Base-by-base conservation (phyloP, 92 coral and sea anemone species). In the Parazoanthus darwini region DNA sequence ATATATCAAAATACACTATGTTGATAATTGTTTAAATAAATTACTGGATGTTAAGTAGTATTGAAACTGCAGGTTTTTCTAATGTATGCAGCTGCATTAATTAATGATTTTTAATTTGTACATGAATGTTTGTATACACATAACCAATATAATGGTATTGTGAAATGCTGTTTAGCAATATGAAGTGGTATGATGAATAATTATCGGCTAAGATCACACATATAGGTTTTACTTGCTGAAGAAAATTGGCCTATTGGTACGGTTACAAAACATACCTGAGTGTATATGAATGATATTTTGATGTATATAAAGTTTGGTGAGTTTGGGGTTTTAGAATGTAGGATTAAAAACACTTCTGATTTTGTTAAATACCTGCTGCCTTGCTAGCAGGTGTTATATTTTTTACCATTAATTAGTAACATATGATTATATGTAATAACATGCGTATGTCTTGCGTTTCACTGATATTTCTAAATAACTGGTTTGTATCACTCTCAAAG, bases 61-160 rank as follows among this genome's bases (percentile, higher is more conserved):
- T 78, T 65, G 18, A n/a, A 8, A 42, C 76, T 76, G n/a, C 76
- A 39, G 25, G n/a, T n/a, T 44, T 68, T 68, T 3, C 39, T 25
- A 25, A 38, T 29, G 3, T 9, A 33, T 84, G 67, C 3, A 46
- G 25, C 79, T 68, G 25, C 77, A 68, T 82, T 11, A 71, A 68
- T 46, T 70, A 84, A 71, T 39, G 29, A 66, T 82, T 71, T 83
- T 71, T 71, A 43, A 68, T 70, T 82, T 82, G 79, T 84, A 84
- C 59, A 46, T 84, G 79, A 44, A 43, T 68, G 8, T 84, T 84
- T 84, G 87, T 70, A 16, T 84, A 70, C 71, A n/a, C 66, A 71
- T 83, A 82, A 70, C 68, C 54, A 44, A 43, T 68, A 44, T 37
- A 26, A 36, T 35, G 48, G 37, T n/a, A 44, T 67, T 83, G 87